Conservation (phyloP, 2,888 invertebrate genomes). For the Calameuta pallipes region DNA sequence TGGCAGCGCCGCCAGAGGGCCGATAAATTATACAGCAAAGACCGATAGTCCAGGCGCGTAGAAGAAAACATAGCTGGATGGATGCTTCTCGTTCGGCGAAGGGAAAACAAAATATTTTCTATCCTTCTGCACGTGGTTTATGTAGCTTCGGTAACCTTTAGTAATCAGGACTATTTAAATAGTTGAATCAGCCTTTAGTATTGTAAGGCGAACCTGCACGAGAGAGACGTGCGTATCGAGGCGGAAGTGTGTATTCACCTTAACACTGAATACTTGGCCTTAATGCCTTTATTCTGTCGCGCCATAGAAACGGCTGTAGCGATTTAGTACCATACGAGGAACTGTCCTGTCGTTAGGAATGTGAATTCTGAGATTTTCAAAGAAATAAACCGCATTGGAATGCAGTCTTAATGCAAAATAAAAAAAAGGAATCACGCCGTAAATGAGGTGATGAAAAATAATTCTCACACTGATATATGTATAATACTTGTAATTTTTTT, state of each 20-base stretch:
- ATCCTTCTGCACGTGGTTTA: no score
- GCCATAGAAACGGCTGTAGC: background rate
- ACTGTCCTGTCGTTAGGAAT: background rate
- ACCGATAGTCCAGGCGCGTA: background rate
- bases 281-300: conserved; percentile 1
- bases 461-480: background rate
- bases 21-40: background rate
- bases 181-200: background rate
- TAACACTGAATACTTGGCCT: background rate
- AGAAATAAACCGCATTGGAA: background rate
- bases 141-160: background rate
- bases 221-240: background rate
- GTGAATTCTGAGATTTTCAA: background rate
- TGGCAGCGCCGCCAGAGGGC: background rate
- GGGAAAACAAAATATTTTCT: background rate
- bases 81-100: background rate
- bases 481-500: background rate
- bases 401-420: background rate
- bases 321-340: background rate
- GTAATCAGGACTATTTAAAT: background rate
- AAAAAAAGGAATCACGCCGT: background rate
- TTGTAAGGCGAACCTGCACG: background rate
- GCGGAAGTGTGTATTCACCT: background rate
- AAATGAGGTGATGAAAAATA: background rate
- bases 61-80: background rate